Base-by-base conservation (phyloP, 1,140 invertebrate species). In the Thaumatotibia leucotreta region DNA sequence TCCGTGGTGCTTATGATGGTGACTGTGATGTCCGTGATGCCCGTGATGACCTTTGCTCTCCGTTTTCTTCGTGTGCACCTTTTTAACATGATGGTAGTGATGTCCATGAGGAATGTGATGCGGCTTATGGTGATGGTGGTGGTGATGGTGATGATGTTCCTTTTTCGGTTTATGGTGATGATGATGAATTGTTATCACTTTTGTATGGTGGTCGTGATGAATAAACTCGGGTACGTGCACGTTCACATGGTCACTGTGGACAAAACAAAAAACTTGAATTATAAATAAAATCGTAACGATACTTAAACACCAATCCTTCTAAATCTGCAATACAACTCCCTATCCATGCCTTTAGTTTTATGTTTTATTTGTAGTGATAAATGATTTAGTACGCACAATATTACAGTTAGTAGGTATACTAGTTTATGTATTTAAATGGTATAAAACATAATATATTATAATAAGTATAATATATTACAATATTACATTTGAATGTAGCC, bases 161-260 rank as follows among this genome's bases (percentile, higher is more conserved):
- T 92, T 84, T 70, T 91, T 91, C 54, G 84, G 81, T 64, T 89
- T 88, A 35, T 91, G 84, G 49, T 91, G 78, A 64, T 92, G 89
- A 35, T 92, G 85, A 62, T 93, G 92, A 31, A 93, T 89, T 29
- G 91, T 92, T 23, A 93, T 89, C 29, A 92, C 92, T 69, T 92
- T 92, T 2, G 92, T 93, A 65, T 93, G 93, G 64, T 91, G 83
- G 45, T 92, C 91, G 66, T 93, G 92, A 35, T 93, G 92, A 63
- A 93, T 89, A 61, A 93, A 91, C 74, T 93, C 91, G 5, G 93
- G 93, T 0, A 93, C 87, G 72, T 93, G 87, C 17, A 93, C 81
- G 75, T 90, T 92, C 52, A 93, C 82, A 64, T 93, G 91, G 23
- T 93, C 85, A 67, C 93, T 93, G 86, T 63, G 89, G 83, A 79